Conservation (phyloP, 2,113 vertebrate genomes). For the Lycaon pictus region DNA sequence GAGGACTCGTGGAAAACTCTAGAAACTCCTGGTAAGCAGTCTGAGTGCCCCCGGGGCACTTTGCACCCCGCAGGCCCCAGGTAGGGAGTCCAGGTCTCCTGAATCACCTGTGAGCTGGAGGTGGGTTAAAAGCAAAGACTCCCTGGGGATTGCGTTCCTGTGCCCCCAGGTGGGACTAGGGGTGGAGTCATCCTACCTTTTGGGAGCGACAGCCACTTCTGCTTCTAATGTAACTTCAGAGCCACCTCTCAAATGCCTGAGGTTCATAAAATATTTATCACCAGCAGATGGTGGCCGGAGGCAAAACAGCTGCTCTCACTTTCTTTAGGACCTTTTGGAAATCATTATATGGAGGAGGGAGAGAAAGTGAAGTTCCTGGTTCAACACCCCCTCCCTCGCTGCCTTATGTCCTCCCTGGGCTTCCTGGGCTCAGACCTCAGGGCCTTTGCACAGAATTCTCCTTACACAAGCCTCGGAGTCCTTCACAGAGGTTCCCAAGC, state of each 20-base stretch:
- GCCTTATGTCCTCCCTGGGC: not conserved
- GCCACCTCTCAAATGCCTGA: slow-evolving; percentile 36
- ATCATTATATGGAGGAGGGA: not conserved
- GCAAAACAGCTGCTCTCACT: not conserved
- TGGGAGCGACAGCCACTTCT: not conserved
- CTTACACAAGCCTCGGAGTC: not conserved
- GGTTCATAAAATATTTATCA: slow-evolving; percentile 76
- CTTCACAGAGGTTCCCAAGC: not conserved
- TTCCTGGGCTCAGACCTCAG: not conserved
- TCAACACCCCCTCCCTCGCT: not conserved
- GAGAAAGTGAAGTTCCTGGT: not conserved
- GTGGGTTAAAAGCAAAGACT: not conserved
- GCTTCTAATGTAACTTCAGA: not conserved
- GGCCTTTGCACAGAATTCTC: not conserved
- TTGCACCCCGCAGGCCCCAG: not conserved
- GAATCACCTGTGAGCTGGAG: not conserved
- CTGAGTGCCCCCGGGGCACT: not conserved
- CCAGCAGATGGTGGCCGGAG: slow-evolving; percentile 69
- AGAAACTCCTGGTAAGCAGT: not conserved
- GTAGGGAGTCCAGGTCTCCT: not conserved
- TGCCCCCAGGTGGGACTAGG: not conserved
- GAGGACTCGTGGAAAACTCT: not conserved
- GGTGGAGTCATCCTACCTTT: not conserved
- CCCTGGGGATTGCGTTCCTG: not conserved
- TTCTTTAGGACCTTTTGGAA: slow-evolving; percentile 24